Conservation (phyloP, 1,140 invertebrate genomes). For the Micrasema longulum region DNA sequence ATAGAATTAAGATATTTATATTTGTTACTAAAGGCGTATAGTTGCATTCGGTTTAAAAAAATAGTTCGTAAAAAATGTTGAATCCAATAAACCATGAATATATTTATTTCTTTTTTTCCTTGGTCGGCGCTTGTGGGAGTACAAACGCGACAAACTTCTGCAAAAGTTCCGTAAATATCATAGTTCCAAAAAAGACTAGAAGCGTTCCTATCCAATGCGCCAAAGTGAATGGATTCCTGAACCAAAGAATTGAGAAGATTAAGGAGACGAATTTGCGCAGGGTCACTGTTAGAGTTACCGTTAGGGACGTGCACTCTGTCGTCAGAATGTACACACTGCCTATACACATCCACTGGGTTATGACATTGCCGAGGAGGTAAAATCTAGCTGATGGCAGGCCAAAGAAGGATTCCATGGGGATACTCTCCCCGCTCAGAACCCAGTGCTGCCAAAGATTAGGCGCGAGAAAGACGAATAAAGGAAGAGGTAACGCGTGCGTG, state of each 20-base stretch:
- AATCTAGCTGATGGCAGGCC: slow-evolving; percentile 81
- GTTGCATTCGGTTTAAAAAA: too few species aligned
- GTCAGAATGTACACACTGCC: slow-evolving; percentile 94
- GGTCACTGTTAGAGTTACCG: slow-evolving; percentile 96
- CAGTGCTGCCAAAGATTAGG: slow-evolving; percentile 83
- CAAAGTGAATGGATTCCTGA: slow-evolving; percentile 93
- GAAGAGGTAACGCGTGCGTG: slow-evolving; percentile 91
- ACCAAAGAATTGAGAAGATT: slow-evolving; percentile 95
- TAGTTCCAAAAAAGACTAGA: slow-evolving; percentile 92
- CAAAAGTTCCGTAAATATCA: slow-evolving; percentile 89
- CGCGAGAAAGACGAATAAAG: slow-evolving; percentile 82
- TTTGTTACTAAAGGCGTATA: too few species aligned
- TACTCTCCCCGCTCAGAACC: slow-evolving; percentile 70
- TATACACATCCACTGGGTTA: slow-evolving; percentile 97
- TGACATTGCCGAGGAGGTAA: slow-evolving; percentile 87
- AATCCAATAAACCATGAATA: background rate
- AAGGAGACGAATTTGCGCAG: slow-evolving; percentile 95
- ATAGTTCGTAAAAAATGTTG: background rate
- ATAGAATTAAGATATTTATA: too few species aligned
- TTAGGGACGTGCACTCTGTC: slow-evolving; percentile 92
- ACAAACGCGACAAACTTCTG: slow-evolving; percentile 61
- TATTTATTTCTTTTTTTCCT: slow-evolving; percentile 50
- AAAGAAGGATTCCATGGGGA: slow-evolving; percentile 65
- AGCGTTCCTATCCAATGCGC: slow-evolving; percentile 93
- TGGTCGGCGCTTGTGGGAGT: slow-evolving; percentile 46